phyloP scores from a whole-genome alignment of 2,888 invertebrate genomes.

The Ophion ventricosus region DNA sequence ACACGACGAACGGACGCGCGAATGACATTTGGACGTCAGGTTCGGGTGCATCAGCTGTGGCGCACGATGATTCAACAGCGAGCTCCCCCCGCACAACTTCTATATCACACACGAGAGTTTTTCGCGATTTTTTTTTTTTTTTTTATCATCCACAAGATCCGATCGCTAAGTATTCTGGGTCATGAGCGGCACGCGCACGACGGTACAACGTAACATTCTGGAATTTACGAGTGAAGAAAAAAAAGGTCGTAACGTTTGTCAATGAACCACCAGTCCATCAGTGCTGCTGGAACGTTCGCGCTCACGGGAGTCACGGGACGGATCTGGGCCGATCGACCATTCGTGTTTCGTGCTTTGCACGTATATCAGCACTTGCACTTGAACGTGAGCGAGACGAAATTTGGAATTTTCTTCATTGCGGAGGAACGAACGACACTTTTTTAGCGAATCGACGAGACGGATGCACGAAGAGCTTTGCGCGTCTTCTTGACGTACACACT shows the following conservation, averaged over 20 bases:
- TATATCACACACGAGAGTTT: background rate
- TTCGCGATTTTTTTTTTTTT: background rate
- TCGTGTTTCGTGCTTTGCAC: background rate
- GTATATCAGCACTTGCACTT: background rate
- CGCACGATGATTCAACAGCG: conserved; percentile 42
- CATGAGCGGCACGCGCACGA: conserved; percentile 15
- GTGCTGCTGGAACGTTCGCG: background rate
- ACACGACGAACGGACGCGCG: conserved; percentile 12
- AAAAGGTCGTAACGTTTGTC: conserved; percentile 54
- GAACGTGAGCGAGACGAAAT: background rate
- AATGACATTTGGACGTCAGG: conserved; percentile 58
- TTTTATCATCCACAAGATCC: background rate
- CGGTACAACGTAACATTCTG: conserved; percentile 3
- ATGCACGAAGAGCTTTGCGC: background rate
- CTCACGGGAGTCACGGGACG: background rate
- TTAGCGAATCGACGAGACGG: background rate
- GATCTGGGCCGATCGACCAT: background rate
- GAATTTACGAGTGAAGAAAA: conserved; percentile 16
- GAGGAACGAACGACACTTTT: background rate
- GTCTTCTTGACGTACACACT: background rate
- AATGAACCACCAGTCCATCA: conserved; percentile 68
- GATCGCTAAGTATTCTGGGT: conserved; percentile 16
- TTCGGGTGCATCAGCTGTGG: conserved; percentile 60
- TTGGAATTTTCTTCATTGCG: background rate
- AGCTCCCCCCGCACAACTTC: background rate